Percentiles rank a stretch among this genome's conserved stretches.
Conservation (phyloP, 2,797 vertebrate genomes). For the Crocidura indochinensis region DNA sequence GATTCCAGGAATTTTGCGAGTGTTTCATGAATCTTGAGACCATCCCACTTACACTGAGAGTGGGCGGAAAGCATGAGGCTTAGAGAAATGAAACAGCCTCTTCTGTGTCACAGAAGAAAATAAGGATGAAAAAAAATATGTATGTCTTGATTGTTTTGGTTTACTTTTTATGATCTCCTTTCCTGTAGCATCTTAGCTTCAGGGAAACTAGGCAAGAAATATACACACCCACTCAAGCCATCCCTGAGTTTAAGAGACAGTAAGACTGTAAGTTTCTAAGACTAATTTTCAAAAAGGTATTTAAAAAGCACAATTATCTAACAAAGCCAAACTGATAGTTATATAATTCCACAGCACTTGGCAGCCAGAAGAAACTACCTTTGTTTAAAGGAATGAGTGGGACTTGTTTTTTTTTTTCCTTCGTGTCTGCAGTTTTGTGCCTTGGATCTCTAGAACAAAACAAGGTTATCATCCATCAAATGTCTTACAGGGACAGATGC, state of each 20-base stretch:
- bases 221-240: constrained; percentile 29
- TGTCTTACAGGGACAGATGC: neutral
- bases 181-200: constrained; percentile 41
- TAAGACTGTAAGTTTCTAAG: constrained; percentile 48
- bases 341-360: constrained; percentile 70
- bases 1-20: constrained; percentile 77
- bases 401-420: constrained; percentile 16
- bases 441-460: neutral
- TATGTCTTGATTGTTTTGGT: constrained; percentile 7
- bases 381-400: constrained; percentile 74
- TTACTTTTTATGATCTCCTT: constrained; percentile 44
- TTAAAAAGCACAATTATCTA: constrained; percentile 74
- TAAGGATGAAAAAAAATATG: constrained; percentile 52
- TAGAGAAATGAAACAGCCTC: constrained; percentile 63
- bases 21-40: constrained; percentile 62
- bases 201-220: constrained; percentile 35
- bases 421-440: neutral
- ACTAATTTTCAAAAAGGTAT: constrained; percentile 76
- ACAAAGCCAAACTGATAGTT: constrained; percentile 77
- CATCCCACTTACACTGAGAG: constrained; percentile 64
- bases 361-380: constrained; percentile 73
- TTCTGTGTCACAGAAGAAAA: constrained; percentile 43
- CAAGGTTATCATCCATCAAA: constrained; percentile 18
- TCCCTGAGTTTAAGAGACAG: constrained; percentile 60
- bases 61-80: constrained; percentile 64